Evolutionary conservation across 2,888 invertebrate genomes (phyloP), one percentile per base, ranked within the genome.

Genomic region (Dryadula phaetusa): DNA sequence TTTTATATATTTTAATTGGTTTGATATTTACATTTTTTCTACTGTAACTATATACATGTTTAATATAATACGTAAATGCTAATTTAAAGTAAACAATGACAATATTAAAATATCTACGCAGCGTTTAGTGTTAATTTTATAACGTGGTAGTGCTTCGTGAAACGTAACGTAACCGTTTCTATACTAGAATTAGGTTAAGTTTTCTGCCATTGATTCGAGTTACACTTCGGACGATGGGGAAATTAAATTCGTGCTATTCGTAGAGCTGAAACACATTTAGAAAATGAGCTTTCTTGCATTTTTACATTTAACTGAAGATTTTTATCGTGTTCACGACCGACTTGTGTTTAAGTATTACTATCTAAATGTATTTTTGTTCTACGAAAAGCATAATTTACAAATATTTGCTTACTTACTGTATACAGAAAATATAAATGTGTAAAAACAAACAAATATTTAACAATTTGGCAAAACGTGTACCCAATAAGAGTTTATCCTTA

Each of bases 21-120:
- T 69, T 73, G 65, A 56, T 62, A 52, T 62, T 37, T 64, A 67
- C 61, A 53, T 62, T 25, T 67, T 70, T 70, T 67, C 64, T 70
- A 70, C 67, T 67, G 79, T 88, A 88, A 86, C 79, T 80, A 81
- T 81, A 77, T 86, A 86, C 78, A 86, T 90, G 86, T 90, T 87
- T 88, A 85, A 82, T 88, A 85, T 81, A 80, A 87, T 88, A 85
- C 77, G 84, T 83, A 86, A 84, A 86, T 84, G 86, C 84, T 85
- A 85, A 79, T 87, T 85, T 85, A 87, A 88, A 87, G 87, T 85
- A 77, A 79, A 80, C 75, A 87, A 90, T 91, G 92, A 92, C 92
- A 92, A 92, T 92, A 92, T 91, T 92, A 89, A 87, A 82, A 87
- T 88, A 90, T 88, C 87, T 88, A 87, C 83, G 85, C 82, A 82